Percentiles rank a stretch among this genome's conserved stretches.
phyloP scores from a whole-genome alignment of 2,113 vertebrate species.

The Halcyon senegalensis region DNA sequence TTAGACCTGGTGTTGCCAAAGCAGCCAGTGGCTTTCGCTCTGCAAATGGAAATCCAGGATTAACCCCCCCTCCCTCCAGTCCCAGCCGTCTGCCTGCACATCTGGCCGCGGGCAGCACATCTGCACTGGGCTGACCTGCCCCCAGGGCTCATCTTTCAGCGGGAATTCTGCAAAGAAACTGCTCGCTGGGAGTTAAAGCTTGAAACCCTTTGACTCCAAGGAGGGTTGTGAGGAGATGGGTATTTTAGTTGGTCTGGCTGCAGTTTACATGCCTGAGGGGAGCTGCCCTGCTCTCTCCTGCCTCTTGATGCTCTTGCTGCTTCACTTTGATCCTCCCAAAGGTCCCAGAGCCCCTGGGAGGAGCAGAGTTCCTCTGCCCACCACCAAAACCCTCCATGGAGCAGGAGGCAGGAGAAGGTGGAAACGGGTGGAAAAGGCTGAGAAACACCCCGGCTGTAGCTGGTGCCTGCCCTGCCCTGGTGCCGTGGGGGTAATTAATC shows the following conservation, averaged over 20 bases:
- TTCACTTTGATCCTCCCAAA: not conserved
- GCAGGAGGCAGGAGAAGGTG: not conserved
- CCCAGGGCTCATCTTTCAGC: not conserved
- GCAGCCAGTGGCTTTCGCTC: not conserved
- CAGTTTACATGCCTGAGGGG: fast-evolving
- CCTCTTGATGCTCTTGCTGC: not conserved
- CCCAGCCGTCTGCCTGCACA: not conserved
- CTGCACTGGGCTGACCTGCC: not conserved
- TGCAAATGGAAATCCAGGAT: slow-evolving; percentile 26
- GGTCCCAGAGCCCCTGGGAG: not conserved
- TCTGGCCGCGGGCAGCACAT: not conserved
- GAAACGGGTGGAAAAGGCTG: not conserved
- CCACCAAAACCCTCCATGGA: fast-evolving
- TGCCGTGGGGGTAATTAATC: not conserved
- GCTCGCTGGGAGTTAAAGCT: fast-evolving
- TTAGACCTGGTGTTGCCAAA: fast-evolving
- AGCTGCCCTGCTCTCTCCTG: not conserved
- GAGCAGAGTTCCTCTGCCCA: not conserved
- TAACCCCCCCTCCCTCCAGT: not conserved
- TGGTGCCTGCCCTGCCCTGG: not conserved
- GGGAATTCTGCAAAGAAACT: not conserved
- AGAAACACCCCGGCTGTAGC: not conserved
- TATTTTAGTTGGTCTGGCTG: not conserved
- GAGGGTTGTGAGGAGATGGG: fast-evolving
- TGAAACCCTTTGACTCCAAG: not conserved